Base-by-base conservation (phyloP, 2,113 vertebrate genomes). In the Entelurus aequoreus region DNA sequence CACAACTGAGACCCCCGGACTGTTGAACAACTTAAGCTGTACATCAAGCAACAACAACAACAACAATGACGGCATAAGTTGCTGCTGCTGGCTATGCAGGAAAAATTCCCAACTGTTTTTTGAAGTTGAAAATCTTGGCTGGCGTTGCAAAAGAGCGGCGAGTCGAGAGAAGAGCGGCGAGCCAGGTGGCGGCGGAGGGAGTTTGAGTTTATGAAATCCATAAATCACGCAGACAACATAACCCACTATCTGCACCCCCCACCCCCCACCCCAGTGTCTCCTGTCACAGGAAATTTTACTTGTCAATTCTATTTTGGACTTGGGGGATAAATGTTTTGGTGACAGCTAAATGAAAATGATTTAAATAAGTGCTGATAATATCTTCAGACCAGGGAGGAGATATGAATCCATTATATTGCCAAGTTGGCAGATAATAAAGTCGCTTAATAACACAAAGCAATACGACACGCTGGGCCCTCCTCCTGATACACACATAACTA, bases 171-270 rank as follows among this genome's bases (percentile, higher is more conserved):
- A 84, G 74, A 84, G 85, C 71, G 77, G 79, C 5, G 48, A 81
- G 82, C 78, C 83, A 81, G 75, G 77, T 75, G 71, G 78, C 60
- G 82, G 82, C 69, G 63, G 77, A 75, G 77, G 69, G 64, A 68
- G 75, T 78, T n/a, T 77, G 80, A 74, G 71, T 82, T 90, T 88
- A 90, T 89, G 88, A 89, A 86, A 86, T 87, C 86, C 84, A 88
- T 88, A 88, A 88, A 86, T 90, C 88, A 88, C 71, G 61, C 54
- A 81, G 86, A 88, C 87, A 87, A 82, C 83, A 54, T 53, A 72
- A 72, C 74, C 66, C 53, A 80, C 71, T 76, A 75, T 84, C 78
- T 77, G 76, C 55, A 28, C 28, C 28, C 28, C 28, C 28, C 19
- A 19, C 42, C 42, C 12, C 12, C 42, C 12, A 11, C 72, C 75